Evolutionary conservation across 2,113 vertebrate genomes (phyloP), one percentile per base, ranked within the genome.

Genomic region (Microcebus lehilahytsara): DNA sequence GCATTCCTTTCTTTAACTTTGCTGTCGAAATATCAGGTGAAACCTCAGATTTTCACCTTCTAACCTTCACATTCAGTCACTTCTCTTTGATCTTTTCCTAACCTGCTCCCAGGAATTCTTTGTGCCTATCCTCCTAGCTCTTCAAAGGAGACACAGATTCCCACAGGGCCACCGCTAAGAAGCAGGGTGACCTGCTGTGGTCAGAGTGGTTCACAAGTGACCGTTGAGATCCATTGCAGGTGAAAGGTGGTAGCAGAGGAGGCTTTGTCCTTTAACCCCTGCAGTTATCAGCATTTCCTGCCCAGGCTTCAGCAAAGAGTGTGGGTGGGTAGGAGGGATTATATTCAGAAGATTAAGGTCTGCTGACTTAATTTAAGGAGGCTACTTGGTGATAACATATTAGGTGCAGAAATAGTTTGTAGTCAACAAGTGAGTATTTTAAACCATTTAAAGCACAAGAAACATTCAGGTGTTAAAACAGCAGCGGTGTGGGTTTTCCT

Each of bases 41-140:
- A 60, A 27, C 9, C 14, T 32, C 58, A 3, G 0, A 2, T 7
- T 46, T 32, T 23, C 14, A 0, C 42, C 64, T 42, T 42, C 46
- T 19, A 71, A 14, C 66, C 51, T 51, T 25, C 2, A 14, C 34
- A 62, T 91, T 34, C 40, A 22, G n/a, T 51, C 12, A 2, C 23
- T 66, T 87, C 51, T 85, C 83, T 94, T n/a, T 89, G 40, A 56
- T 25, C 2, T 56, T 87, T 71, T 42, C 14, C 56, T 56, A 0
- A 62, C 37, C 30, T 53, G 37, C 71, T 71, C 9, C 14, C 30
- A 62, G 27, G 86, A 53, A 20, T 83, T 91, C 72, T 93, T 58
- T n/a, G 46, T 77, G 25, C 49, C 32, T 51, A 1, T 81, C 62
- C 53, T 62, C 27, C 40, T 19, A 23, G 23, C n/a, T 56, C 49